A percentile compares a stretch with the other conserved stretches of the same genome.
Conservation (phyloP, 2,113 vertebrate genomes). For the Elephas maximus region DNA sequence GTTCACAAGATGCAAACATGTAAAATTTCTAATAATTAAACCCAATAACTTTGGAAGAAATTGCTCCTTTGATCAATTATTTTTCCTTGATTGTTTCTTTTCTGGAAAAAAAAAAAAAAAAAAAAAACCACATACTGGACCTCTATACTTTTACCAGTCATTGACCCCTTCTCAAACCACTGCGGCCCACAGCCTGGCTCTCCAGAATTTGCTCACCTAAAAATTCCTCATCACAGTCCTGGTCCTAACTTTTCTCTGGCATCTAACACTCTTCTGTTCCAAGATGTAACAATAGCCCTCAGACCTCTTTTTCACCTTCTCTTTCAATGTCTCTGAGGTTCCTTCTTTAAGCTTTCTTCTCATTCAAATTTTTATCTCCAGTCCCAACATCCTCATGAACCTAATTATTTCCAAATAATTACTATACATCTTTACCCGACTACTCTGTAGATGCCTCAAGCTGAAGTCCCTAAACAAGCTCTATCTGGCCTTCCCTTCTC, state of each 20-base stretch:
- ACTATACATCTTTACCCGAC: neutral
- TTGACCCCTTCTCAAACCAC: neutral
- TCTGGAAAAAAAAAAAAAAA: constrained; percentile 1
- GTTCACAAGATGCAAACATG: neutral
- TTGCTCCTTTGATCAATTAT: neutral
- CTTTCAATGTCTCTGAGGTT: neutral
- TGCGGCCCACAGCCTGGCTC: neutral
- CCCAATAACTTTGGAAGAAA: neutral
- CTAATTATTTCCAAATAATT: constrained; percentile 12
- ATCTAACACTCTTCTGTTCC: neutral
- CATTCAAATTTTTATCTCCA: neutral
- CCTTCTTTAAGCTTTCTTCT: constrained; percentile 1
- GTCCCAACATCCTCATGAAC: neutral
- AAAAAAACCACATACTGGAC: neutral
- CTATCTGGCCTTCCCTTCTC: neutral
- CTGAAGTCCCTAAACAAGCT: neutral
- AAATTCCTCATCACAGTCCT: neutral
- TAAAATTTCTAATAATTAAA: neutral
- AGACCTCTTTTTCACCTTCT: neutral
- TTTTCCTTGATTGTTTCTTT: neutral
- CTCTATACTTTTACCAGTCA: neutral
- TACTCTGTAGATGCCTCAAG: neutral
- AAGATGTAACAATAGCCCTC: neutral
- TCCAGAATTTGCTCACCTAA: constrained; percentile 9
- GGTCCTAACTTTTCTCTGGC: neutral